A percentile compares a stretch with the other conserved stretches of the same genome.
Conservation (phyloP, 1,140 invertebrate genomes). For the Camponotus vicinus region DNA sequence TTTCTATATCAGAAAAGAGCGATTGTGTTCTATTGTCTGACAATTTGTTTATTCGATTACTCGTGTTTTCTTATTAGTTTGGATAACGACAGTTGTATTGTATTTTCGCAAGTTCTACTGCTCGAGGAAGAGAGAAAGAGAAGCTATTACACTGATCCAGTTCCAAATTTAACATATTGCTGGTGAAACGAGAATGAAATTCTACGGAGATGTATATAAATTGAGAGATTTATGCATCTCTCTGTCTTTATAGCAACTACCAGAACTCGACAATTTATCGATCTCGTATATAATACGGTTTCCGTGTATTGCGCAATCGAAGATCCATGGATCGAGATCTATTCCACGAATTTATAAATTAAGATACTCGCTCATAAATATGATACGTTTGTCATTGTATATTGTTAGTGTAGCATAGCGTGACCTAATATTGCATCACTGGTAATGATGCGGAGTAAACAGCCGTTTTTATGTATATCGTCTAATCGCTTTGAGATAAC, state of each 20-base stretch:
- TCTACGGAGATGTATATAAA: slow-evolving; percentile 1
- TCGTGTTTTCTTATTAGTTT: neutral
- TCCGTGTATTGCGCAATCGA: slow-evolving; percentile 39
- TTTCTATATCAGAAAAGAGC: neutral
- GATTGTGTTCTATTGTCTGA: neutral
- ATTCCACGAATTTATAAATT: slow-evolving; percentile 42
- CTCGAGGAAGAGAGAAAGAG: neutral
- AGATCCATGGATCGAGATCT: slow-evolving; percentile 40
- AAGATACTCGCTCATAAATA: slow-evolving; percentile 29
- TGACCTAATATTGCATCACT: slow-evolving; percentile 66
- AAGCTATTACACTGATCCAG: neutral
- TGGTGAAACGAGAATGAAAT: neutral
- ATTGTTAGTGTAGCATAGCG: slow-evolving; percentile 35
- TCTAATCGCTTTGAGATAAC: slow-evolving; percentile 59
- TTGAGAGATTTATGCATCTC: slow-evolving; percentile 19
- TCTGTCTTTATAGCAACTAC: neutral
- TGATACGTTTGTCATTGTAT: slow-evolving; percentile 4
- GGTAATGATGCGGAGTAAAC: slow-evolving; percentile 57
- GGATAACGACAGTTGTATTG: neutral
- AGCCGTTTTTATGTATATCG: slow-evolving; percentile 59
- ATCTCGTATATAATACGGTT: neutral
- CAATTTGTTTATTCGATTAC: neutral
- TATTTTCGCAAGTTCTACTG: neutral
- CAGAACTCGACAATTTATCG: neutral
- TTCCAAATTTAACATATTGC: slow-evolving; percentile 7